Conservation (phyloP, 53 echinoderm and acorn worm species). For the Antedon mediterranea region DNA sequence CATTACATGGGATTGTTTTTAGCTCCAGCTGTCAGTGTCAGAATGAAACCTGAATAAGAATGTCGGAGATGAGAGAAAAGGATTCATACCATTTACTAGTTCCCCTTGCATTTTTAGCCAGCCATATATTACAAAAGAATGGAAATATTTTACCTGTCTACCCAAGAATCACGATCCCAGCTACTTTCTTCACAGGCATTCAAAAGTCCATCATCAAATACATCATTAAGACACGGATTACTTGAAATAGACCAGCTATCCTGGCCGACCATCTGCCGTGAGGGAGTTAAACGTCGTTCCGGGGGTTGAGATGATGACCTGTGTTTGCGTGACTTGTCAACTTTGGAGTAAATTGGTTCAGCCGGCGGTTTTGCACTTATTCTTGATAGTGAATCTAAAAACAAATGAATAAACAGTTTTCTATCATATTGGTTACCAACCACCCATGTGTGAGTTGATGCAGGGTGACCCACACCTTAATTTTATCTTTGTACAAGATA, state of each 20-base stretch:
- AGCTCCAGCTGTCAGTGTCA: too few species aligned
- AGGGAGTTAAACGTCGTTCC: not conserved
- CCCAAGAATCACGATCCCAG: not conserved
- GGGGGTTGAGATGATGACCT: slow-evolving; percentile 8
- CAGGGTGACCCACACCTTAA: too few species aligned
- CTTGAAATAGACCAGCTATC: not conserved
- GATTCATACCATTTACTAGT: too few species aligned
- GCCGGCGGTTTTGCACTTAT: not conserved
- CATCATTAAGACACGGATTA: slow-evolving; percentile 31
- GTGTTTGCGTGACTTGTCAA: slow-evolving; percentile 39
- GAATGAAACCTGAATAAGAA: too few species aligned
- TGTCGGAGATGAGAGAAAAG: too few species aligned
- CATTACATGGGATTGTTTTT: too few species aligned
- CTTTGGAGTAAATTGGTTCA: slow-evolving; percentile 41
- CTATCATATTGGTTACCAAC: too few species aligned
- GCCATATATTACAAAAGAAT: too few species aligned
- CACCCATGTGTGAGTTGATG: too few species aligned
- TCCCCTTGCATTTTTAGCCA: too few species aligned
- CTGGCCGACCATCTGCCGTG: not conserved
- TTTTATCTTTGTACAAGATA: too few species aligned
- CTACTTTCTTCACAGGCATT: not conserved
- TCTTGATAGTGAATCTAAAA: not conserved
- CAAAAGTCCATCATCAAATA: slow-evolving; percentile 30
- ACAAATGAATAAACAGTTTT: too few species aligned
- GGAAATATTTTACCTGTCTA: not conserved